Evolutionary conservation across 2,797 vertebrate species (phyloP), one percentile per base, ranked within the genome.

Genomic region (Paratrypauchen microcephalus): DNA sequence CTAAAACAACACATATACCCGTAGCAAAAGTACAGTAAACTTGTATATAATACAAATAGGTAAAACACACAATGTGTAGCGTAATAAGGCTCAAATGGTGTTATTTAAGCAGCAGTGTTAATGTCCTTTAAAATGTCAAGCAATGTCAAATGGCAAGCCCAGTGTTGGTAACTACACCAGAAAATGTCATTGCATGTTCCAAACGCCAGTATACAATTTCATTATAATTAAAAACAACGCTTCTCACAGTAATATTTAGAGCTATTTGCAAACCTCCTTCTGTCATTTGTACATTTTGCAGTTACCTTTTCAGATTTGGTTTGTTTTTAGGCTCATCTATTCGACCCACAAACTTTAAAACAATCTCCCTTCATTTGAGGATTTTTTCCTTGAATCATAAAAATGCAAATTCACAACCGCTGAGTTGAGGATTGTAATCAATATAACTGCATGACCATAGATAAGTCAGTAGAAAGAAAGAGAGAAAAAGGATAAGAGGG

Each of bases 381-480:
- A 65, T 75, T 26, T 36, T 75, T 68, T 76, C 70, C 78, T 82
- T 70, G 78, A 83, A 88, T 89, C 80, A 88, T 86, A 88, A 88
- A 79, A 79, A 85, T 70, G 75, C 8, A 70, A 81, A 76, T 86
- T 86, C 80, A 86, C 80, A 86, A 79, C 80, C 48, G 73, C 84
- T 74, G 80, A 84, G 85, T 85, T 81, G 74, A 87, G 72, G 86
- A 82, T 84, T 83, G 76, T 82, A 85, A 90, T 90, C 91, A 86
- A 92, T 92, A 92, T 78, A 76, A 82, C 85, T 85, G 88, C 89
- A 88, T 88, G 85, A 86, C 85, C 81, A 84, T 91, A 89, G 83
- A 90, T 91, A 87, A 90, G 80, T 87, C 82, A 76, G 86, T 82
- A 87, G 28, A 90, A 74, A 69, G 67, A 71, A 58, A 54, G 75